Evolutionary conservation across 1,140 invertebrate genomes (phyloP).

Genomic region (Bombus huntii): DNA sequence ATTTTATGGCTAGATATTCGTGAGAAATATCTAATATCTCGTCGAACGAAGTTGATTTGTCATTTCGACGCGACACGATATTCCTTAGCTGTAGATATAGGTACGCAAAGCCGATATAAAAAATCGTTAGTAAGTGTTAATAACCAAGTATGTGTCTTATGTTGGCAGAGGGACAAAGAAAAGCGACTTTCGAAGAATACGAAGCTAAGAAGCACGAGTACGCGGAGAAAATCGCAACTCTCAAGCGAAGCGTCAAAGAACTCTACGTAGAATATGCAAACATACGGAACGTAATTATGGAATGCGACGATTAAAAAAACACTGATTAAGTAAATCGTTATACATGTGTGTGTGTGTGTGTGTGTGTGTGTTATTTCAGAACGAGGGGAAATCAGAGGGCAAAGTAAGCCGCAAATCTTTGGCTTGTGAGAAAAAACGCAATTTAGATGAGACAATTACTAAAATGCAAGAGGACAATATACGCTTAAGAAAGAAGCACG

Average conservation of each 20-base stretch:
- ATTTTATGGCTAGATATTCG: too few relatives aligned
- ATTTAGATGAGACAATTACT: constrained; percentile 83
- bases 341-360: too few relatives aligned
- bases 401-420: constrained; percentile 74
- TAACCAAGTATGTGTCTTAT: background rate
- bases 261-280: constrained; percentile 85
- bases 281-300: constrained; percentile 81
- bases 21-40: too few relatives aligned
- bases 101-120: too few relatives aligned
- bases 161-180: constrained; percentile 90
- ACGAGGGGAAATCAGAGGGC: constrained; percentile 77
- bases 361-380: constrained; percentile 64
- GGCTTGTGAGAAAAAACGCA: constrained; percentile 76
- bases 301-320: background rate
- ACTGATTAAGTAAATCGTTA: background rate
- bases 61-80: too few relatives aligned
- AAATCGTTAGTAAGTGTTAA: background rate
- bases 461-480: constrained; percentile 89
- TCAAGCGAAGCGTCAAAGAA: constrained; percentile 89
- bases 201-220: constrained; percentile 89
- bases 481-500: constrained; percentile 88
- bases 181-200: constrained; percentile 90
- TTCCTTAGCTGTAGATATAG: too few relatives aligned
- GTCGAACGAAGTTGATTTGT: too few relatives aligned
- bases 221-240: constrained; percentile 85